Evolutionary conservation across 2,113 vertebrate species (phyloP).

Genomic region (Narcine bancroftii): DNA sequence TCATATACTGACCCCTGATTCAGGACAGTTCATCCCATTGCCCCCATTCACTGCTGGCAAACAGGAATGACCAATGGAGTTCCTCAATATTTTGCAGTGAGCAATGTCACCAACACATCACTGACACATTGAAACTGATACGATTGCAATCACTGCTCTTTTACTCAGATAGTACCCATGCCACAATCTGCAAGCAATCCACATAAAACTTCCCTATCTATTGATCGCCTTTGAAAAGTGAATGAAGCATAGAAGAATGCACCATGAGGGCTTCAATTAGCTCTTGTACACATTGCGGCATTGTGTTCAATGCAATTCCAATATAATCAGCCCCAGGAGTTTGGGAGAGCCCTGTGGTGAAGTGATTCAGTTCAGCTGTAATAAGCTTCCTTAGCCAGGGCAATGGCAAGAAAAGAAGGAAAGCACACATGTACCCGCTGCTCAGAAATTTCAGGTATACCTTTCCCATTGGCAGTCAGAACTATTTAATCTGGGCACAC

Average conservation of each 20-base stretch:
- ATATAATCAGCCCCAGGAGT: background rate
- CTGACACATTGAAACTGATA: background rate
- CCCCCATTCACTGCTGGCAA: background rate
- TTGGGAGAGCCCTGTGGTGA: background rate
- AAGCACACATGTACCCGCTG: too few relatives aligned
- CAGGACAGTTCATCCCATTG: too few relatives aligned
- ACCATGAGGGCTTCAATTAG: constrained; percentile 19
- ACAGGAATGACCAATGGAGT: background rate
- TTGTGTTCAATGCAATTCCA: constrained; percentile 5
- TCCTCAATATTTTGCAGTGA: background rate
- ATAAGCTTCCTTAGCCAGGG: background rate
- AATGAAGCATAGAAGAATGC: constrained; percentile 1
- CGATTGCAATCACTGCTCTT: background rate
- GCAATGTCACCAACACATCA: background rate
- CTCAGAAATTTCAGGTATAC: background rate
- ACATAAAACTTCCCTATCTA: background rate
- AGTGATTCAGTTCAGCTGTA: constrained; percentile 3
- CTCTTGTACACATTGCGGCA: background rate
- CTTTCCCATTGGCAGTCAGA: background rate
- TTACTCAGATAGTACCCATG: background rate
- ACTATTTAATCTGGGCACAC: too few relatives aligned
- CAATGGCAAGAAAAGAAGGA: background rate
- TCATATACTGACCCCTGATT: too few relatives aligned
- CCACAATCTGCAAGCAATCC: background rate
- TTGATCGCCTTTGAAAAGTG: background rate